Percentiles rank a stretch among this genome's conserved stretches.
Evolutionary conservation across 2,888 invertebrate species (phyloP).

Genomic region (Epicampocera succincta): DNA sequence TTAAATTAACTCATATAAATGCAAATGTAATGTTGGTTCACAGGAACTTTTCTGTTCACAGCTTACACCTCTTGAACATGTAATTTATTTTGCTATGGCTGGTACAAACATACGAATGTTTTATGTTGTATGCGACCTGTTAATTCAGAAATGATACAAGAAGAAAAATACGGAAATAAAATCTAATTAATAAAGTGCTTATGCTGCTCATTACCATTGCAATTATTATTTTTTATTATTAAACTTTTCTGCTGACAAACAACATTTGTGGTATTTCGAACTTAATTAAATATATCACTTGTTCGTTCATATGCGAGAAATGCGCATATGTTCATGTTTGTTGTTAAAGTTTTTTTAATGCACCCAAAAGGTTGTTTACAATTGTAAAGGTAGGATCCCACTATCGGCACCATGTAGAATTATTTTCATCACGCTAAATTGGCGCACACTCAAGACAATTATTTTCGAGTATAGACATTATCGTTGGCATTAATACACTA

Average conservation of each 20-base stretch:
- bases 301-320: background rate
- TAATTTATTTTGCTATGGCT: conserved; percentile 14
- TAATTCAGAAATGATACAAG: conserved; percentile 52
- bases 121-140: conserved; percentile 41
- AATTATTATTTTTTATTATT: conserved; percentile 17
- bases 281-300: conserved; percentile 12
- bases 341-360: too few relatives aligned
- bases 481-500: too few relatives aligned
- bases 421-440: too few relatives aligned
- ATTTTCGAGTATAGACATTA: too few relatives aligned
- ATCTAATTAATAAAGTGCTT: conserved; percentile 63
- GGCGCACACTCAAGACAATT: too few relatives aligned
- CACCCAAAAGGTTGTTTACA: too few relatives aligned
- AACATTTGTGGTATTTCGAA: conserved; percentile 8
- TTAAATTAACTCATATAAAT: conserved; percentile 66
- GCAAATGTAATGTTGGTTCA: conserved; percentile 60
- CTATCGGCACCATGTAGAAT: too few relatives aligned
- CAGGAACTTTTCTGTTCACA: conserved; percentile 27
- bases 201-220: conserved; percentile 48
- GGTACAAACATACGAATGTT: conserved; percentile 10
- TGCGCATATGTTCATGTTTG: too few relatives aligned
- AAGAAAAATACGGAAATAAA: conserved; percentile 15
- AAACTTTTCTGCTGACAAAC: conserved; percentile 12
- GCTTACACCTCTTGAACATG: background rate
- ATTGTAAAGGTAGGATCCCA: too few relatives aligned